Evolutionary conservation across 2,888 invertebrate genomes (phyloP).

Genomic region (Epirrhoe alternata): DNA sequence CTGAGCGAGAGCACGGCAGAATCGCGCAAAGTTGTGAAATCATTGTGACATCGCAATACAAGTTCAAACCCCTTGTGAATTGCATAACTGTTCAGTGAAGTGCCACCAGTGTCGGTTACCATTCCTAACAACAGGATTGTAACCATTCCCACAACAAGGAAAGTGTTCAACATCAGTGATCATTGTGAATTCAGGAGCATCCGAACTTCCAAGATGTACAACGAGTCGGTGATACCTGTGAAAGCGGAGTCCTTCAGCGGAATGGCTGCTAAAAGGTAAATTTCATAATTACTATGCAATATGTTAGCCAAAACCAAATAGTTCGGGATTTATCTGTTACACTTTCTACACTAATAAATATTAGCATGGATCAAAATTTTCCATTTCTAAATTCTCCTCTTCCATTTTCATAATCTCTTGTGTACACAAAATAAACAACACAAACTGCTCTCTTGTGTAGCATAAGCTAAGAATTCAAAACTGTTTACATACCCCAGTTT

Average conservation of each 20-base stretch:
- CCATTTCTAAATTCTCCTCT: too few relatives aligned
- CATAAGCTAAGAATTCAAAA: too few relatives aligned
- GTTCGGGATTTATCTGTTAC: background rate
- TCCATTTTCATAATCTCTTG: too few relatives aligned
- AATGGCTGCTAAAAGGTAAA: constrained; percentile 78
- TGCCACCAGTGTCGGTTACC: constrained; percentile 58
- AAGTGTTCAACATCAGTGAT: constrained; percentile 63
- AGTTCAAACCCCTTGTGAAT: constrained; percentile 55
- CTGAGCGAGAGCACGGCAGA: constrained; percentile 60
- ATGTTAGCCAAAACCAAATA: background rate
- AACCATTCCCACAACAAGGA: constrained; percentile 58
- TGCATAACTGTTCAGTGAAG: constrained; percentile 59
- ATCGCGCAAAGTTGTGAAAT: constrained; percentile 71
- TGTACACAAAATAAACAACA: too few relatives aligned
- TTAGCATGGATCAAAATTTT: background rate
- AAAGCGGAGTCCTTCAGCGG: constrained; percentile 79
- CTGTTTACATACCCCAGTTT: too few relatives aligned
- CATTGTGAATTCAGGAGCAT: constrained; percentile 68
- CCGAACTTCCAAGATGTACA: constrained; percentile 72
- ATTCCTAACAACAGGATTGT: constrained; percentile 55
- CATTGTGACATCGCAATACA: constrained; percentile 71
- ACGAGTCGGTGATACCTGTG: constrained; percentile 76
- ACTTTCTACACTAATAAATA: background rate
- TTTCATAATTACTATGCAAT: constrained; percentile 46
- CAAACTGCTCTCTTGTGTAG: too few relatives aligned